Conservation (phyloP, 2,113 vertebrate genomes). For the Otocyon megalotis region DNA sequence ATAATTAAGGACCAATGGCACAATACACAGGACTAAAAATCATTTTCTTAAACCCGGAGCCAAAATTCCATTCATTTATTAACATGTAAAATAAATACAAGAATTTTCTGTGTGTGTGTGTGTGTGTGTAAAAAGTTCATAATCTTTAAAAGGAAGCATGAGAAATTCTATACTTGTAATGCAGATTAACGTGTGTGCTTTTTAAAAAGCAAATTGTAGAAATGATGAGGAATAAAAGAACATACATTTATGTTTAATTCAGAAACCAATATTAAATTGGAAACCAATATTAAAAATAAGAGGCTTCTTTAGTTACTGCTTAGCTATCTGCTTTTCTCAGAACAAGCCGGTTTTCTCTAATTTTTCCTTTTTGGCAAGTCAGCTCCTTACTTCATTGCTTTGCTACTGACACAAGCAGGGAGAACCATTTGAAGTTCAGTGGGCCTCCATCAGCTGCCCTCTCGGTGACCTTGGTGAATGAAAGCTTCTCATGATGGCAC, state of each 20-base stretch:
- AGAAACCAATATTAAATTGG: constrained; percentile 15
- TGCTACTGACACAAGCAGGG: constrained; percentile 31
- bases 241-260: not conserved
- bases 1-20: not conserved
- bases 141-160: not conserved
- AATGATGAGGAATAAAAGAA: constrained; percentile 5
- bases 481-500: constrained; percentile 18
- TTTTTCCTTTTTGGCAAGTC: constrained; percentile 64
- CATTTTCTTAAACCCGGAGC: not conserved
- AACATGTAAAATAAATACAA: constrained; percentile 42
- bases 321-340: constrained; percentile 63
- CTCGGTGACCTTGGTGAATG: not conserved
- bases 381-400: constrained; percentile 5
- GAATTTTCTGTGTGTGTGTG: not conserved
- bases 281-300: not conserved
- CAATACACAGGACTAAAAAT: not conserved
- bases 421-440: not conserved
- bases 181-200: not conserved
- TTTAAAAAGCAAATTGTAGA: not conserved
- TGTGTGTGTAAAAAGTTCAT: not conserved
- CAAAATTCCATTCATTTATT: not conserved
- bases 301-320: not conserved
- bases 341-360: constrained; percentile 67
- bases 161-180: not conserved
- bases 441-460: constrained; percentile 48